Conservation (phyloP, 1,140 invertebrate species). For the Coenobita brevimanus region DNA sequence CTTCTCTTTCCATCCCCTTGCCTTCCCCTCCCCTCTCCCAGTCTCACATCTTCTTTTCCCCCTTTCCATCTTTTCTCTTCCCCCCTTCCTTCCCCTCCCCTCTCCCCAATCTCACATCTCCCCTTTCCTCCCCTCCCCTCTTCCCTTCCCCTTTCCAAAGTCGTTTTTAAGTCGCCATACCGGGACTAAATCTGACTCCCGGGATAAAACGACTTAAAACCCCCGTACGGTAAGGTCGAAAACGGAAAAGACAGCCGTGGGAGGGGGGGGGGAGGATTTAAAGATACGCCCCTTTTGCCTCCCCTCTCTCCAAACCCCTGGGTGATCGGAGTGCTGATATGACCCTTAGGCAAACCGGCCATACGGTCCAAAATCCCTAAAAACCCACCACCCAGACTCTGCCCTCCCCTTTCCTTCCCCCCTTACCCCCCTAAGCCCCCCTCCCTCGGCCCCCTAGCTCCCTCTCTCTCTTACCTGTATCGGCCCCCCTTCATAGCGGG, state of each 20-base stretch:
- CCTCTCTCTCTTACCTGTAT: constrained; percentile 41
- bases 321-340: background rate
- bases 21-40: too few relatives aligned
- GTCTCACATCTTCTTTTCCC: background rate
- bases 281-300: constrained; percentile 34
- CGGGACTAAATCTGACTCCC: background rate
- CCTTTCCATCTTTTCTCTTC: background rate
- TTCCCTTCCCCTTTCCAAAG: background rate
- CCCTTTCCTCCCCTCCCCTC: background rate
- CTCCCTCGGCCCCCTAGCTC: background rate
- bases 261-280: constrained; percentile 52
- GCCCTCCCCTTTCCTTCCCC: background rate
- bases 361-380: constrained; percentile 5
- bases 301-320: background rate
- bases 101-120: background rate
- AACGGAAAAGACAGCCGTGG: constrained; percentile 33
- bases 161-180: background rate
- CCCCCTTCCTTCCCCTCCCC: background rate
- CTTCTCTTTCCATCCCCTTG: too few relatives aligned
- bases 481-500: background rate
- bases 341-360: background rate
- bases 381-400: too few relatives aligned
- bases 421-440: background rate
- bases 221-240: constrained; percentile 33
- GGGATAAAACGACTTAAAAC: background rate